Evolutionary conservation across 2,113 vertebrate species (phyloP).

Genomic region (Pachypanchax playfairii): DNA sequence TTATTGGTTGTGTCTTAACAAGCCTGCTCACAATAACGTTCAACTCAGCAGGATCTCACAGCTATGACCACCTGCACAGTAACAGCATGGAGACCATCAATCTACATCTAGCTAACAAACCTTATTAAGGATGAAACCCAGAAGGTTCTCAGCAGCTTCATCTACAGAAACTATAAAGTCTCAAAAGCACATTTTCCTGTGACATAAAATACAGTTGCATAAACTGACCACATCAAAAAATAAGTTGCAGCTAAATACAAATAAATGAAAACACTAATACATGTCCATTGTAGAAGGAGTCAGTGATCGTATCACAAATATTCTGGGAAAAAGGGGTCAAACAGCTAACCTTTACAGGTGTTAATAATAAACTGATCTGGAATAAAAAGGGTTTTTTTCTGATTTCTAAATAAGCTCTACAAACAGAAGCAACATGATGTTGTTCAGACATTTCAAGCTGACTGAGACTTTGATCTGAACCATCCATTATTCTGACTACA

Average conservation of each 20-base stretch:
- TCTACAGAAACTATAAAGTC: neutral
- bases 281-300: no score
- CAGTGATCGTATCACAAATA: no score
- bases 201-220: neutral
- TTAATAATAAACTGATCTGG: neutral
- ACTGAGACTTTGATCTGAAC: no score
- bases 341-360: neutral
- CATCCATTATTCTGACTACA: no score
- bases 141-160: neutral
- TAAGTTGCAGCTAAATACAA: neutral
- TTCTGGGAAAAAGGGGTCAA: no score
- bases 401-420: no score
- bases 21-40: constrained; percentile 82
- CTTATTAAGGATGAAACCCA: constrained; percentile 3
- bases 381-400: neutral
- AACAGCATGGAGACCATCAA: constrained; percentile 48
- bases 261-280: no score
- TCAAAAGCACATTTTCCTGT: neutral
- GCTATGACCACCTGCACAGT: constrained; percentile 63
- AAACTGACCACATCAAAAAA: neutral
- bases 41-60: constrained; percentile 66
- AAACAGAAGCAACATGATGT: no score
- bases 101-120: constrained; percentile 23
- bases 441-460: no score
- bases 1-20: constrained; percentile 83